These are phyloP conservation scores for Steatocranus sp. DNA, from an alignment of 2,797 vertebrate genomes.

Conservation along the genomic window DNA sequence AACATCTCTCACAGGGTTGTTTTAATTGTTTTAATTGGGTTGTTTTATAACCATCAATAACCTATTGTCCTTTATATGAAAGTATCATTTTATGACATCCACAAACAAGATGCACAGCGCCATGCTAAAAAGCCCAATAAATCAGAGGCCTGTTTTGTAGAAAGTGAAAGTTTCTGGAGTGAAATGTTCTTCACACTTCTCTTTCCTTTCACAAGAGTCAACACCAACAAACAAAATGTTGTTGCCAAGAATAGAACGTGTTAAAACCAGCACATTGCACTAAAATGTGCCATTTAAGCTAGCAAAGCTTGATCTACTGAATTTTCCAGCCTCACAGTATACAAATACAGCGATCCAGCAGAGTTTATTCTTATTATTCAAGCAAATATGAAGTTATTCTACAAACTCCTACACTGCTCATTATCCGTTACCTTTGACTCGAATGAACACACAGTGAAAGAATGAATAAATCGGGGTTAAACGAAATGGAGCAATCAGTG, in stretches of 20 bases:
- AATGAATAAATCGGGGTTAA: not conserved
- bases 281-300: not conserved
- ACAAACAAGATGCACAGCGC: not conserved
- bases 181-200: not conserved
- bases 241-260: not conserved
- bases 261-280: not conserved
- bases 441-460: not conserved
- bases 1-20: not conserved
- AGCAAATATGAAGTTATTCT: not conserved
- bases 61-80: not conserved
- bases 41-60: not conserved
- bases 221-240: not conserved
- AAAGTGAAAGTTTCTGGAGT: not conserved
- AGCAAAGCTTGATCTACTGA: not conserved
- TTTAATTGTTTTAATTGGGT: not conserved
- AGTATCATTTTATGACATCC: not conserved
- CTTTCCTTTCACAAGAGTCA: not conserved
- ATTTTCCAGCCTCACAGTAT: not conserved
- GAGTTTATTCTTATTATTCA: not conserved
- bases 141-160: not conserved
- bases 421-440: not conserved
- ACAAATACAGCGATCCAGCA: not conserved
- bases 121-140: not conserved
- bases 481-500: not conserved
- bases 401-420: not conserved